Percentiles rank a stretch among this genome's conserved stretches.
Evolutionary conservation across 2,113 vertebrate species (phyloP).

Genomic region (Pteropus alecto): DNA sequence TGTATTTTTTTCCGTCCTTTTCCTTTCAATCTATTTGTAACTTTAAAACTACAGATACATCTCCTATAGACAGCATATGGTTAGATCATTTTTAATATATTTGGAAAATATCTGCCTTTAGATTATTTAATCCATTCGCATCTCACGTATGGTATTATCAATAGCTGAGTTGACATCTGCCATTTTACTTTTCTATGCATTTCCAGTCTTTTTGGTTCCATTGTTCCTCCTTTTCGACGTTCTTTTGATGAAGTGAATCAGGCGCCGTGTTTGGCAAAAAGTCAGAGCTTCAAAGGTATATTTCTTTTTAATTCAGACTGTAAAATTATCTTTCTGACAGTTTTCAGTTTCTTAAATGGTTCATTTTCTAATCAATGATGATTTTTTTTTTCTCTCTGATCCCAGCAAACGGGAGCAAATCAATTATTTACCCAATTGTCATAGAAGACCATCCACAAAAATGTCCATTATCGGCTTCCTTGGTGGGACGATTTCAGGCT

Average conservation of each 20-base stretch:
- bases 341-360: constrained; percentile 14
- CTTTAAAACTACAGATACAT: not conserved
- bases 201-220: not conserved
- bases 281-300: not conserved
- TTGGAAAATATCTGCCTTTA: not conserved
- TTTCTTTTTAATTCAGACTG: not conserved
- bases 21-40: not conserved
- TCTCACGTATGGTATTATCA: not conserved
- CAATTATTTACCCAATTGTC: not conserved
- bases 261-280: not conserved
- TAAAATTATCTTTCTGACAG: constrained; percentile 4
- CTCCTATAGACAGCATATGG: not conserved
- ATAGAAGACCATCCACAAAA: not conserved
- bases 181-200: not conserved
- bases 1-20: not conserved
- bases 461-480: not conserved
- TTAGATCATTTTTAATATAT: not conserved
- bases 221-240: not conserved
- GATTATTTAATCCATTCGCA: not conserved
- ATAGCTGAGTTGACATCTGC: rapidly evolving
- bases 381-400: not conserved
- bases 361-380: not conserved
- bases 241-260: not conserved
- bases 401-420: not conserved
- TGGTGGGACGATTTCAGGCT: not conserved